Conservation (phyloP, 2,888 invertebrate species). For the Brenthis daphne region DNA sequence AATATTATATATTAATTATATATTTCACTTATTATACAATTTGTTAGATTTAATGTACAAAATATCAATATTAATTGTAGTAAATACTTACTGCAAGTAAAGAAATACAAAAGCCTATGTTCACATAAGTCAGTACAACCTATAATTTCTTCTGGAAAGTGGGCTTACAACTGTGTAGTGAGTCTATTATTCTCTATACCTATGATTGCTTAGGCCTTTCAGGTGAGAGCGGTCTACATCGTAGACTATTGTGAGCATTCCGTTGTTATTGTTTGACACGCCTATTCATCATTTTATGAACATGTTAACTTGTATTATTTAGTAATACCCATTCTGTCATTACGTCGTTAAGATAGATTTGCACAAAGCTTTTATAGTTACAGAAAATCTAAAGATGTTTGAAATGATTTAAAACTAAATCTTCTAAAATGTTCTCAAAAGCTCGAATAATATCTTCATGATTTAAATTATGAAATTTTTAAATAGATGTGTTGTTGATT, state of each 20-base stretch:
- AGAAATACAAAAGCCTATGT: constrained; percentile 10
- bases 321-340: constrained; percentile 19
- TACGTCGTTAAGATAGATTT: neutral
- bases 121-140: constrained; percentile 25
- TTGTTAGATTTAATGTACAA: too few relatives aligned
- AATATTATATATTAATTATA: neutral
- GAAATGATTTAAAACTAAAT: too few relatives aligned
- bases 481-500: too few relatives aligned
- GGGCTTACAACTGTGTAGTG: constrained; percentile 33
- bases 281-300: constrained; percentile 33
- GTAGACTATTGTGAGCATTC: constrained; percentile 35
- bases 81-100: neutral
- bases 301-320: constrained; percentile 32
- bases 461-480: too few relatives aligned
- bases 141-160: constrained; percentile 38
- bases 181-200: constrained; percentile 35
- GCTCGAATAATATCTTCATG: too few relatives aligned
- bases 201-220: constrained; percentile 38
- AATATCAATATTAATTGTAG: too few relatives aligned
- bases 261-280: constrained; percentile 34
- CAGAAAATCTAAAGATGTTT: neutral
- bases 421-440: too few relatives aligned
- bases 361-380: neutral
- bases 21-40: neutral
- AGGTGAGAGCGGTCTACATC: constrained; percentile 42